Base-by-base conservation (phyloP, 1,140 invertebrate species). In the Drosophila varians region DNA sequence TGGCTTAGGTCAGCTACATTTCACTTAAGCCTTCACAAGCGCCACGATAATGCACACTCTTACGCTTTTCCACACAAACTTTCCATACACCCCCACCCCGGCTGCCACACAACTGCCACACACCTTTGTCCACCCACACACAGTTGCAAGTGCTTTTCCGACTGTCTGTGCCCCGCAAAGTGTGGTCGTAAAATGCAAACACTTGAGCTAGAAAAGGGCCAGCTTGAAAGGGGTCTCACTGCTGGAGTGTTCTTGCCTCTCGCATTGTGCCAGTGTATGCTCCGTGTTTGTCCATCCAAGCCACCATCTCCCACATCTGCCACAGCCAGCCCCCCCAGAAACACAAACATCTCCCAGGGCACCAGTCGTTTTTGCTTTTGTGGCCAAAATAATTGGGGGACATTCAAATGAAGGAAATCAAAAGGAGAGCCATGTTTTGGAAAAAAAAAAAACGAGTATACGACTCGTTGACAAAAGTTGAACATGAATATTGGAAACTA, bases 1-100 rank as follows among this genome's bases (percentile, higher is more conserved):
- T 54, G 60, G 75, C 84, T 89, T 89, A 80, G 75, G 83, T 82
- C 77, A 86, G 80, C 77, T 84, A 86, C 83, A 88, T 88, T 88
- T 80, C 77, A 82, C 83, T 82, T 79, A 61, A 76, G 73, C 4
- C 75, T 12, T 78, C 38, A 73, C 74, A 77, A 58, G 55, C 62
- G 57, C 54, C 51, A 38, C 8, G 19, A 65, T 61, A 64, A 64
- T 31, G 9, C 28, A 31, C 28, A 31, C 28, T 28, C 26, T 36
- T 36, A 36, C 12, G 6, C 36, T 31, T 1, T 31, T 11, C 7
- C 28, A 31, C 9, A 31, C 6, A 62, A n/a, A n/a, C n/a, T n/a
- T n/a, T n/a, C n/a, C n/a, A n/a, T n/a, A 54, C 58, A 45, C 58
- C 9, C 51, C 21, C 46, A 57, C 68, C 73, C 60, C n/a, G n/a